A percentile compares a stretch with the other conserved stretches of the same genome.
phyloP scores from a whole-genome alignment of 2,888 invertebrate species.

The Aromia moschata region DNA sequence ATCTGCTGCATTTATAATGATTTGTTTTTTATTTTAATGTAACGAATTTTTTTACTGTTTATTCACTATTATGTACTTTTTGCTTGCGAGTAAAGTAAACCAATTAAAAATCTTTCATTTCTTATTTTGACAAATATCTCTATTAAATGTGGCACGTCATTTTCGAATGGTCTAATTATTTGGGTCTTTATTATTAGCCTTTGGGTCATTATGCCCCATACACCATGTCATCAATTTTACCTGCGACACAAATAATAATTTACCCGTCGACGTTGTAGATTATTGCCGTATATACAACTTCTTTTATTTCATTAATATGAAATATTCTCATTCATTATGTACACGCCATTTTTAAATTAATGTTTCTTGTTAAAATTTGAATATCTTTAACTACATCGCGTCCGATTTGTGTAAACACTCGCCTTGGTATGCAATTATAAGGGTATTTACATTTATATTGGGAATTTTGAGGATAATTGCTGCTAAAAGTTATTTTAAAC shows the following conservation, averaged over 20 bases:
- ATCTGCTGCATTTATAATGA: too few species aligned
- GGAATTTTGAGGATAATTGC: too few species aligned
- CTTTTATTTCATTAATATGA: neutral
- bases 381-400: neutral
- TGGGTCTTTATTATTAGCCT: too few species aligned
- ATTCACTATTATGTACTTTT: too few species aligned
- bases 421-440: neutral
- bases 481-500: too few species aligned
- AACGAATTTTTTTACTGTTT: too few species aligned
- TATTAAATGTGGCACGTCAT: too few species aligned
- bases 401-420: neutral
- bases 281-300: neutral
- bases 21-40: too few species aligned
- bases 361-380: neutral
- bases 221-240: neutral
- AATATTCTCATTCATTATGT: neutral
- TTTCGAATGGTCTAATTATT: too few species aligned
- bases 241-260: neutral
- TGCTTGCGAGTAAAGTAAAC: too few species aligned
- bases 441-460: neutral
- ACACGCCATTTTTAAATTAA: neutral
- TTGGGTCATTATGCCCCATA: neutral
- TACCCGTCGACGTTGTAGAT: neutral
- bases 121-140: too few species aligned
- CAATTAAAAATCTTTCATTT: too few species aligned